Conservation (phyloP, 2,888 invertebrate genomes). For the Neoaliturus tenellus region DNA sequence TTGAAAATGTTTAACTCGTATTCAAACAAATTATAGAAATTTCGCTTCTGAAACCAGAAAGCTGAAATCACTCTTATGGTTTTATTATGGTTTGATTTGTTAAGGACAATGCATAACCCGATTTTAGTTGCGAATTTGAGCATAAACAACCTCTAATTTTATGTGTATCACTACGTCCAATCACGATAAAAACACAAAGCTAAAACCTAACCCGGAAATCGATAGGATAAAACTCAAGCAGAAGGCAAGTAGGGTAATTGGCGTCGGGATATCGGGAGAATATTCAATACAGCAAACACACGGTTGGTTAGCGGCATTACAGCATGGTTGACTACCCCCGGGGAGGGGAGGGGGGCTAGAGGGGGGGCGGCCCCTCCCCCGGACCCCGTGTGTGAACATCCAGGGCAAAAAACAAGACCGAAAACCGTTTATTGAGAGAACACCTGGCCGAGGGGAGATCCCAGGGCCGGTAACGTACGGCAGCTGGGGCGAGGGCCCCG, state of each 20-base stretch:
- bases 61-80: too few species aligned
- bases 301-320: conserved; percentile 57
- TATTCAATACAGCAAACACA: conserved; percentile 49
- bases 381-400: conserved; percentile 49
- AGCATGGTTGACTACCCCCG: conserved; percentile 47
- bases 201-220: too few species aligned
- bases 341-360: background rate
- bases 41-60: too few species aligned
- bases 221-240: too few species aligned
- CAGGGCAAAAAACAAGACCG: conserved; percentile 60
- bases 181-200: too few species aligned
- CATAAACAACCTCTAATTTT: too few species aligned
- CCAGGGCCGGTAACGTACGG: conserved; percentile 44
- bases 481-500: conserved; percentile 13
- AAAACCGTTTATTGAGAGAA: conserved; percentile 60
- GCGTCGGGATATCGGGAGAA: conserved; percentile 4
- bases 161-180: too few species aligned
- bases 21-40: too few species aligned
- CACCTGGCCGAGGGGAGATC: conserved; percentile 57
- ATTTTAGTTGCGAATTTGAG: too few species aligned
- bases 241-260: conserved; percentile 18
- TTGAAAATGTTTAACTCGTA: too few species aligned
- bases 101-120: too few species aligned
- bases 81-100: too few species aligned
- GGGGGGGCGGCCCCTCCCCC: conserved; percentile 8